Base-by-base conservation (phyloP, 1,140 invertebrate genomes). In the Tribolium madens region DNA sequence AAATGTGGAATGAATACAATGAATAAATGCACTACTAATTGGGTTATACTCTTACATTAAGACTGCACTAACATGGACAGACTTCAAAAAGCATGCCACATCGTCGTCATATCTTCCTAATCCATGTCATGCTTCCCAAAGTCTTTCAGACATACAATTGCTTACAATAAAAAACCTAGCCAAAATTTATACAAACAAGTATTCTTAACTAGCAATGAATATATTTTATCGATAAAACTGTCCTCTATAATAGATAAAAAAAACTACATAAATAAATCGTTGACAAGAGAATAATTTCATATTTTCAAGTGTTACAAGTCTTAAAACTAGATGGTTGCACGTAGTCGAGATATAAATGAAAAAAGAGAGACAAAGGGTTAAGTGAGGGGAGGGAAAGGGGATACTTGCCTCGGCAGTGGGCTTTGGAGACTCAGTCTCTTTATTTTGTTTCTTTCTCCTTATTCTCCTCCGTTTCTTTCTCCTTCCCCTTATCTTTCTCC, bases 401-500 rank as follows among this genome's bases (percentile, higher is more conserved):
- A 79, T 52, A 79, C 15, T 73, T 79, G 79, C 79, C 78, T 80
- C 77, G 80, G 78, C 82, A 84, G 80, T 82, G 82, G 78, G 79
- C 76, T 75, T 48, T 57, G 70, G 50, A 70, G 42, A 76, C 53
- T 68, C 48, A 78, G 47, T 64, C 72, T 77, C 46, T 83, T 88
- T 88, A 89, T 87, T 89, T 89, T 72, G 85, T 86, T 81, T 94
- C 92, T 82, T 92, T 92, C 77, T 93, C 91, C 85, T 92, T 92
- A 82, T 92, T 92, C 83, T 93, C 91, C 78, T 93, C 91, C 47
- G 89, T 87, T 80, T 93, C 91, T 78, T 90, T 89, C 79, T 91
- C 89, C 81, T 92, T 92, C 81, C 92, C 91, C 5, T 89, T 86
- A 57, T 88, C 87, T 82, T 91, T 90, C 80, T 92, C 91, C 83